Percentiles rank a stretch among this genome's conserved stretches.
These are phyloP conservation scores for Hepsetus odoe DNA, from an alignment of 2,113 vertebrate species.

Conservation along the genomic window DNA sequence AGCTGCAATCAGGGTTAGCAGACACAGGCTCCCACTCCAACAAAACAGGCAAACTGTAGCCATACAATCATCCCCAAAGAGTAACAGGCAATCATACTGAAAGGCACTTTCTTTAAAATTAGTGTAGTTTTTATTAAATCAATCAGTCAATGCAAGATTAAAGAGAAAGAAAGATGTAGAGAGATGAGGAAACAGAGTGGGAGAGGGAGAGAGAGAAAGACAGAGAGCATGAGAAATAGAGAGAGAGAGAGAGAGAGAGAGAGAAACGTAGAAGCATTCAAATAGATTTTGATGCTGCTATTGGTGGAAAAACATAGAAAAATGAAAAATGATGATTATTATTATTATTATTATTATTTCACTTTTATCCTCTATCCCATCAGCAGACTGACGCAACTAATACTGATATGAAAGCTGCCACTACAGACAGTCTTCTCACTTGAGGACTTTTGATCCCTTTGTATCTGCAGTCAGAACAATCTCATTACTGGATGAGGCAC, in stretches of 20 bases:
- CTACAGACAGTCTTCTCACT: not conserved
- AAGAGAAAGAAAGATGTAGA: conserved; percentile 57
- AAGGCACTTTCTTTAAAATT: conserved; percentile 72
- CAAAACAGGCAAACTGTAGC: conserved; percentile 12
- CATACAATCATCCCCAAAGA: conserved; percentile 28
- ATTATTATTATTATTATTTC: conserved; percentile 48
- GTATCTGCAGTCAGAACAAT: not conserved
- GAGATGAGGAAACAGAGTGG: conserved; percentile 30
- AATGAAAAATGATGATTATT: conserved; percentile 66
- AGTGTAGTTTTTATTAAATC: conserved; percentile 76
- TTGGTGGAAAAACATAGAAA: conserved; percentile 54
- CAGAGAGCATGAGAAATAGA: not conserved
- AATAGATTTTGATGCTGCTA: conserved; percentile 62
- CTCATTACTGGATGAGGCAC: not conserved
- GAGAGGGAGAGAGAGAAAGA: not conserved
- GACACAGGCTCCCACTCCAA: not conserved
- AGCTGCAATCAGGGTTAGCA: conserved; percentile 13
- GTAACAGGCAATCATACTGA: conserved; percentile 58
- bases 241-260: not conserved
- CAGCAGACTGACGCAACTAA: conserved; percentile 14
- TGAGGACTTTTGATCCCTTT: not conserved
- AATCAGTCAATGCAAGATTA: conserved; percentile 71
- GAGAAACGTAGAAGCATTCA: conserved; percentile 55
- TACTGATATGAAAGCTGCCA: conserved; percentile 20
- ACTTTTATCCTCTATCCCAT: conserved; percentile 52